Base-by-base conservation (phyloP, 2,888 invertebrate species). In the Dusona sp. region DNA sequence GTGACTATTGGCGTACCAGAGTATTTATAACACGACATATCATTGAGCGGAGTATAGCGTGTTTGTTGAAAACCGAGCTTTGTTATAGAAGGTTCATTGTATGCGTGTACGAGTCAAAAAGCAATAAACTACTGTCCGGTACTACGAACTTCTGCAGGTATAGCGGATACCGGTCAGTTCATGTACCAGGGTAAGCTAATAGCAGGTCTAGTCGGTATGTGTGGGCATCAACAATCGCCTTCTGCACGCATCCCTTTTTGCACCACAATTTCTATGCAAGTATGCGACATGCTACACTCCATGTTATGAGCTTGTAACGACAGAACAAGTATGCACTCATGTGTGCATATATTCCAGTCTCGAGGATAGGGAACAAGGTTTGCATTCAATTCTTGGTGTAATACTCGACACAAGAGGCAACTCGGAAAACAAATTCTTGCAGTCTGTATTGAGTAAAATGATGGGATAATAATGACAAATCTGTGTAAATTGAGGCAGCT, bases 161-260 rank as follows among this genome's bases (percentile, higher is more conserved):
- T 36, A 54, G 22, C 13, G 42, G 51, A 65, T 65, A n/a, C 38
- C 42, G 80, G 75, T 70, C 79, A 64, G 74, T 72, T 54, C 38
- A 36, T 48, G 70, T 33, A 73, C 36, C 54, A 13, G 33, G 33
- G 33, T 73, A 73, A 73, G 48, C 54, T 54, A 54, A 73, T 51
- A n/a, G 48, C 33, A 19, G 22, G 36, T 1, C 73, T 48, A 13
- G 33, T 70, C 48, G 19, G 70, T 67, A 48, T 51, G 54, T 64
- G 38, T 74, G 54, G 54, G 19, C 22, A 79, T 38, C 51, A 61
- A 61, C 64, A 38, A 42, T 70, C 48, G 74, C 84, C 57, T 68
- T 80, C 33, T 65, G 80, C 88, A 88, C 85, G 86, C 87, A 88
- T 88, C 85, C 85, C 86, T 79, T 83, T 84, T 84, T 84, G 82